Evolutionary conservation across 1,140 invertebrate genomes (phyloP), one percentile per base, ranked within the genome.

Genomic region (Drosophila pandora): DNA sequence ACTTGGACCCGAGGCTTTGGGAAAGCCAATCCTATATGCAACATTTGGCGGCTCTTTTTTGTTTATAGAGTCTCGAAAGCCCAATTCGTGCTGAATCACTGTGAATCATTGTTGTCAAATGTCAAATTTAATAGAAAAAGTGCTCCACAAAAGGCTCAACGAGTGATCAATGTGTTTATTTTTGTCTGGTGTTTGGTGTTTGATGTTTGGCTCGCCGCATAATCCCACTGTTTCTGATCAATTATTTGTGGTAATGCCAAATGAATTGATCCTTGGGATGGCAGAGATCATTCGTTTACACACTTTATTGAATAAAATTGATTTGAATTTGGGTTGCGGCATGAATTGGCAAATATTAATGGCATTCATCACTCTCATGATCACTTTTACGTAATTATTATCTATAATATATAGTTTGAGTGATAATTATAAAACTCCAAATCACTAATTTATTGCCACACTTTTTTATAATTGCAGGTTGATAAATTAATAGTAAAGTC

Each of bases 11-110:
- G 56, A 43, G 48, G 47, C 48, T 50, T 70, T 67, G 72, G 64
- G 25, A 63, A 74, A 74, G 70, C 75, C 79, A 83, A 82, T 82
- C 79, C 79, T 81, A 65, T 81, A 65, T 74, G 76, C 76, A 70
- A 67, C 64, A 52, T 17, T 62, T 54, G 41, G 41, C 41, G 76
- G 79, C 55, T 69, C 45, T 70, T 64, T 60, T 72, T 60, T 57
- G 56, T 52, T 8, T 21, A 30, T 37, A n/a, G 34, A 37, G 34
- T 37, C 34, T 37, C 34, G 10, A 37, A 37, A 37, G 12, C 2
- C 8, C 32, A 17, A 55, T 23, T 84, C 22, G 50, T 80, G 80
- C 80, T 84, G 71, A 74, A 57, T 74, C 70, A 73, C 70, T 37
- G 50, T 37, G 71, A 76, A 57, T 83, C 61, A 73, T 64, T 72